phyloP scores from a whole-genome alignment of 2,797 vertebrate species.

The Monodelphis domestica region DNA sequence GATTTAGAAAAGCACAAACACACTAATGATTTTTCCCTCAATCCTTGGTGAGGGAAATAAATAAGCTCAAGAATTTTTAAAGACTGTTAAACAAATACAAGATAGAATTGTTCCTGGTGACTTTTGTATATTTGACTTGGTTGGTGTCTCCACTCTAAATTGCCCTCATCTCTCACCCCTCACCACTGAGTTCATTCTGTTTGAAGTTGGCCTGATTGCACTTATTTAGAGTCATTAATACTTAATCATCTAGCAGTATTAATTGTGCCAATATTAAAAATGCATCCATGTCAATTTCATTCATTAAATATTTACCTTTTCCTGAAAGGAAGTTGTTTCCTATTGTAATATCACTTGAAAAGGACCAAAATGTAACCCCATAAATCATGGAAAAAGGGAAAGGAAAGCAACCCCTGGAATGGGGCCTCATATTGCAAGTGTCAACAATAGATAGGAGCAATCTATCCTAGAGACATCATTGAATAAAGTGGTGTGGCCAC shows the following conservation, averaged over 20 bases:
- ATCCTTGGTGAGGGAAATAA: slow-evolving; percentile 1
- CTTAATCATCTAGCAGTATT: slow-evolving; percentile 82
- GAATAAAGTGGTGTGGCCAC: background rate
- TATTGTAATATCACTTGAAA: slow-evolving; percentile 80
- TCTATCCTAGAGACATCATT: background rate
- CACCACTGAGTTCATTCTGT: slow-evolving; percentile 45
- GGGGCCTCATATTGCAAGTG: background rate
- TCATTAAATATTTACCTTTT: slow-evolving; percentile 85
- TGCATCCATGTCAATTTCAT: slow-evolving; percentile 84
- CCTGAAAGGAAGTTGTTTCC: slow-evolving; percentile 81
- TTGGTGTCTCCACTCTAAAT: background rate
- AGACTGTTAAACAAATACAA: background rate
- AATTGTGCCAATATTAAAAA: slow-evolving; percentile 86
- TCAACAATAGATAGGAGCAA: background rate
- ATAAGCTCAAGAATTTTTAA: background rate
- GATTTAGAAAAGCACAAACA: background rate
- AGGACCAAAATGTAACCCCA: slow-evolving; percentile 71
- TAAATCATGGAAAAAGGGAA: slow-evolving; percentile 5
- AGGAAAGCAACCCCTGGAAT: too few relatives aligned
- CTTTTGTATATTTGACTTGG: background rate
- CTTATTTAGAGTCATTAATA: slow-evolving; percentile 84
- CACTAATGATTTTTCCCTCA: slow-evolving; percentile 37
- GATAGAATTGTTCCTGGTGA: background rate
- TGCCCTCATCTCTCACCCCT: background rate
- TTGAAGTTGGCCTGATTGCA: slow-evolving; percentile 77